Percentiles rank a stretch among this genome's conserved stretches.
Conservation (phyloP, 1,140 invertebrate species). For the Pachypeltis micranthus region DNA sequence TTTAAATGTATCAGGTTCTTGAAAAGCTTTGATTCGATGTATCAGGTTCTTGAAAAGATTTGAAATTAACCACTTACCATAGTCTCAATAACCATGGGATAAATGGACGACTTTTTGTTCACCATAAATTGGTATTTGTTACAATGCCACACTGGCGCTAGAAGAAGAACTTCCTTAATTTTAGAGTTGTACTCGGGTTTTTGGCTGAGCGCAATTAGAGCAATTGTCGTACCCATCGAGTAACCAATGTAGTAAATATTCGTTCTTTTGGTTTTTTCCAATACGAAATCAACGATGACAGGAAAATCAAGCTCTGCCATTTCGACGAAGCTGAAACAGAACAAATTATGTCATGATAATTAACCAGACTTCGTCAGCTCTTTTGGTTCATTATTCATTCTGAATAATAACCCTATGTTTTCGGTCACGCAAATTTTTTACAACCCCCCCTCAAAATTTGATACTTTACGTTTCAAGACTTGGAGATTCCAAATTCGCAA, state of each 20-base stretch:
- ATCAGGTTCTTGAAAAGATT: constrained; percentile 6
- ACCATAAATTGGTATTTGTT: constrained; percentile 18
- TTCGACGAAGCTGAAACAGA: constrained; percentile 42
- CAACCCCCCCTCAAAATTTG: too few relatives aligned
- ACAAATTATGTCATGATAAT: not conserved
- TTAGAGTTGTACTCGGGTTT: constrained; percentile 42
- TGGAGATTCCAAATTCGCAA: too few relatives aligned
- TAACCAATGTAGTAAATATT: constrained; percentile 44
- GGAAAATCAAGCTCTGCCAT: constrained; percentile 50
- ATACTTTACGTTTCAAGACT: too few relatives aligned
- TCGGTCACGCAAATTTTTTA: too few relatives aligned
- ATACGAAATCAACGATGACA: constrained; percentile 45
- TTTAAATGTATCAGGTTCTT: constrained; percentile 3
- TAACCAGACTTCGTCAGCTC: not conserved
- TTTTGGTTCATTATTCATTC: too few relatives aligned
- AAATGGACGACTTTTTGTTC: constrained; percentile 18
- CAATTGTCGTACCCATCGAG: constrained; percentile 46
- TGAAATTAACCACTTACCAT: constrained; percentile 2
- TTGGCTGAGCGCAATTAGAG: constrained; percentile 38
- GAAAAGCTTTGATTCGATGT: constrained; percentile 9
- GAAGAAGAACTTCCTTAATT: constrained; percentile 33
- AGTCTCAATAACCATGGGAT: constrained; percentile 11
- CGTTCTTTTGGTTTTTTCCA: constrained; percentile 38
- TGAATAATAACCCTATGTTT: too few relatives aligned
- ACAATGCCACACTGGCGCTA: constrained; percentile 37